Percentiles rank a stretch among this genome's conserved stretches.
Evolutionary conservation across 2,113 vertebrate genomes (phyloP).

Genomic region (Toxotes chatareus): DNA sequence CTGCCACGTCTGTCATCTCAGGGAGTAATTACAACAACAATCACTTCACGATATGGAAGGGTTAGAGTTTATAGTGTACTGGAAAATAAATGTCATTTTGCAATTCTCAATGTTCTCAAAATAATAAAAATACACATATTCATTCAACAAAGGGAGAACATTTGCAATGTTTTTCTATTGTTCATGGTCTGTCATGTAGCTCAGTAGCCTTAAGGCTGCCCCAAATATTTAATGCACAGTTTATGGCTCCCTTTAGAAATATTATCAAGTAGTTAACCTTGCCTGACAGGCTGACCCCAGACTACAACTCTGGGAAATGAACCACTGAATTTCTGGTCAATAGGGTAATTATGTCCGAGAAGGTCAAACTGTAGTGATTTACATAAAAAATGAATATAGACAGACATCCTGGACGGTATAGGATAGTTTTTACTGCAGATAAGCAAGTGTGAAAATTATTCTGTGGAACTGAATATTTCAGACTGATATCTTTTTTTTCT

Average conservation of each 20-base stretch:
- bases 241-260: constrained; percentile 61
- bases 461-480: not conserved
- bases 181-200: constrained; percentile 34
- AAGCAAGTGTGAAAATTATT: not conserved
- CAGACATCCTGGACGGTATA: not conserved
- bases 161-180: constrained; percentile 4
- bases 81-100: constrained; percentile 6
- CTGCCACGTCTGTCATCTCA: constrained; percentile 12
- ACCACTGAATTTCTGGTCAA: constrained; percentile 48
- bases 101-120: not conserved
- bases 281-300: constrained; percentile 53
- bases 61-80: not conserved
- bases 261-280: constrained; percentile 74
- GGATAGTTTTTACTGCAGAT: not conserved
- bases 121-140: constrained; percentile 8
- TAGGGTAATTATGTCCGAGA: constrained; percentile 61
- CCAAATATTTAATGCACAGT: constrained; percentile 69
- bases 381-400: constrained; percentile 9
- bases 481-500: too few relatives aligned
- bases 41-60: not conserved
- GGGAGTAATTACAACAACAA: constrained; percentile 18
- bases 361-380: constrained; percentile 59
- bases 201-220: constrained; percentile 49
- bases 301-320: constrained; percentile 54
- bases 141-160: not conserved